These are phyloP conservation scores for Rhinopomastus cyanomelas DNA, from an alignment of 2,113 vertebrate genomes.

Conservation along the genomic window DNA sequence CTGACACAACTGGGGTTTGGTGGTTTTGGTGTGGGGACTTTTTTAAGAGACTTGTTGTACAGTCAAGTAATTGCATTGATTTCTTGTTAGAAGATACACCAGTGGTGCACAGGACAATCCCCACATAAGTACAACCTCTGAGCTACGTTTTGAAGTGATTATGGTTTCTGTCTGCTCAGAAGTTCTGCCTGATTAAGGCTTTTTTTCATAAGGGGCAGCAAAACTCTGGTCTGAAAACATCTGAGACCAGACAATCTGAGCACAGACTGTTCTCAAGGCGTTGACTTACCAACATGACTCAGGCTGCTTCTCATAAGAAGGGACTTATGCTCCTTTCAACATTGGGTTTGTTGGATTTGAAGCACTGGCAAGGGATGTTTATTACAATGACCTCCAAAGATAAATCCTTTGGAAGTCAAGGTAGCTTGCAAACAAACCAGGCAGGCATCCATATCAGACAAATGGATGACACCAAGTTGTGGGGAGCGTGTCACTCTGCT, in stretches of 20 bases:
- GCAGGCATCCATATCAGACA: not conserved
- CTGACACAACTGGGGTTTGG: not conserved
- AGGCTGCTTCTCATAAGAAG: conserved; percentile 13
- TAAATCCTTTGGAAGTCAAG: not conserved
- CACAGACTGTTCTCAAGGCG: conserved; percentile 16
- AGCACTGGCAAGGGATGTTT: not conserved
- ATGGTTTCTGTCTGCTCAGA: not conserved
- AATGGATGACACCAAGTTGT: not conserved
- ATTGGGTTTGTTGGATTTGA: not conserved
- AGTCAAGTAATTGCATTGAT: not conserved
- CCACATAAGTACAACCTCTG: not conserved
- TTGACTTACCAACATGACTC: not conserved
- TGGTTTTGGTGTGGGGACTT: not conserved
- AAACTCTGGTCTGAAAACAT: not conserved
- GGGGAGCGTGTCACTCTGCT: too few relatives aligned
- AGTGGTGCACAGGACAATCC: not conserved
- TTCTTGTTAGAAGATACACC: not conserved
- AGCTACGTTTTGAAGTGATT: not conserved
- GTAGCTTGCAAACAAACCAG: not conserved
- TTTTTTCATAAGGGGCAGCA: not conserved
- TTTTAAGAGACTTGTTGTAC: not conserved
- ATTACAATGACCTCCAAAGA: not conserved
- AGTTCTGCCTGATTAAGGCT: not conserved
- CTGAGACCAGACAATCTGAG: not conserved
- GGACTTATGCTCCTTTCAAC: not conserved